Conservation (phyloP, 2,797 vertebrate species). For the Xenopus petersii region DNA sequence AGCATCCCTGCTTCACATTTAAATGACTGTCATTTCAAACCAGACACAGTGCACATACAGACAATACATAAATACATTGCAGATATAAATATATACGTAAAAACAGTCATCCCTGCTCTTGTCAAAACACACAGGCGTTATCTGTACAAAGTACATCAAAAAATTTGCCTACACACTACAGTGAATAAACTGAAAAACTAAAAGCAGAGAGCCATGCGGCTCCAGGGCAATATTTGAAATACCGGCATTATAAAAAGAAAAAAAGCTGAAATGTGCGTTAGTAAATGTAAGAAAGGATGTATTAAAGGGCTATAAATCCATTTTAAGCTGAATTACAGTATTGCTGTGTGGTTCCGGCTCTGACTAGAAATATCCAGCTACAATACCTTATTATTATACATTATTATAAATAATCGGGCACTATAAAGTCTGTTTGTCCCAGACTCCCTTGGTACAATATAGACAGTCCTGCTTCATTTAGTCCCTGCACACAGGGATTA, state of each 20-base stretch:
- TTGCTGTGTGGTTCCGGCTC: too few relatives aligned
- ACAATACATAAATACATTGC: conserved; percentile 27
- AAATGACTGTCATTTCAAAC: conserved; percentile 40
- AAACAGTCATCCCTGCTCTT: conserved; percentile 30
- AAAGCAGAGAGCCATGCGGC: conserved; percentile 24
- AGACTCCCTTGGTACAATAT: too few relatives aligned
- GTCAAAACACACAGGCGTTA: conserved; percentile 33
- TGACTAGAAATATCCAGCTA: too few relatives aligned
- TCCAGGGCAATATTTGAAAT: conserved; percentile 52
- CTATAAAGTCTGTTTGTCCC: too few relatives aligned
- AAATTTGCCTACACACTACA: conserved; percentile 2
- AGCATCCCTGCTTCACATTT: conserved; percentile 17
- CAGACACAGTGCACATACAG: conserved; percentile 14
- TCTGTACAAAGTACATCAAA: conserved; percentile 30
- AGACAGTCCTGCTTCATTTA: too few relatives aligned
- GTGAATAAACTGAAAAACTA: conserved; percentile 27
- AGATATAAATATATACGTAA: conserved; percentile 31
- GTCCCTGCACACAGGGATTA: too few relatives aligned
- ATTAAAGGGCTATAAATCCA: conserved; percentile 46
- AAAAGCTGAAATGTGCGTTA: conserved; percentile 57
- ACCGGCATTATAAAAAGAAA: conserved; percentile 51
- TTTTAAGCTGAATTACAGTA: too few relatives aligned
- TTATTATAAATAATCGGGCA: too few relatives aligned
- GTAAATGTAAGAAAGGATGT: conserved; percentile 54
- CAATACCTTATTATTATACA: too few relatives aligned